Percentiles rank a stretch among this genome's conserved stretches.
These are phyloP conservation scores for crab-eating macaque (Macaca fascicularis) DNA, from an alignment of 2,113 vertebrate genomes.

Conservation along the genomic window T2T-MFA8v1.1 NC_088377.1:98741001-98741500, in stretches of 20 bases:
- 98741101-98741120: not conserved
- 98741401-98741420: not conserved
- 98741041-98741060: not conserved
- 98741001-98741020: not conserved
- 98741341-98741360: not conserved
- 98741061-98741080: not conserved
- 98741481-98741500: not conserved
- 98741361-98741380: not conserved
- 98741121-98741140: not conserved
- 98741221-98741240: conserved; percentile 15
- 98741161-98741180: not conserved
- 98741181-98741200: not conserved
- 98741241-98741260: not conserved
- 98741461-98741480: not conserved
- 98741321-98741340: not conserved
- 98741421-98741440: not conserved
- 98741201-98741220: not conserved
- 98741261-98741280: not conserved
- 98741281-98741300: not conserved
- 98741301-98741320: not conserved
- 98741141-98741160: not conserved
- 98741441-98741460: not conserved
- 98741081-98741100: not conserved
- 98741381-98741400: not conserved
- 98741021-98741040: not conserved